Conservation (phyloP, 1,140 invertebrate species). For the Drosophila bifasciata region DNA sequence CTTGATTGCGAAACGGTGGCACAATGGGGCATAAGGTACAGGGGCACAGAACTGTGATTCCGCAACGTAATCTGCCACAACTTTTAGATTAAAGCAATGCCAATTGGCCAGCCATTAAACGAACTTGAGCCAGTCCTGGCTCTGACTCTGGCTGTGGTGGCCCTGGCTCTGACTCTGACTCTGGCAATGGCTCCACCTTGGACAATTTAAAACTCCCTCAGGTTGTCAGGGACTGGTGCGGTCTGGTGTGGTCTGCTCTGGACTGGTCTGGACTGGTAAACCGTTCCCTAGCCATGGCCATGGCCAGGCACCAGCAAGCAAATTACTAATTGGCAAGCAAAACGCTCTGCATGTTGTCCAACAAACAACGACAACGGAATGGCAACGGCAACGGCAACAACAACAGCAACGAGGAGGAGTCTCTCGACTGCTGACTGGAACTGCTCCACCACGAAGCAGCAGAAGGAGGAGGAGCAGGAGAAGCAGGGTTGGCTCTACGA, state of each 20-base stretch:
- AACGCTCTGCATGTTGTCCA: constrained; percentile 78
- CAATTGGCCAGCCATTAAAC: constrained; percentile 30
- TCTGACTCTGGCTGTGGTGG: background rate
- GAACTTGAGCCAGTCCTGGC: constrained; percentile 4
- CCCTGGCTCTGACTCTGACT: background rate
- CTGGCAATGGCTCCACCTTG: background rate
- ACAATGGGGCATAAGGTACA: background rate
- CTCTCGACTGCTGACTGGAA: constrained; percentile 11
- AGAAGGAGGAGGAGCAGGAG: too few species aligned
- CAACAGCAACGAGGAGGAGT: constrained; percentile 10
- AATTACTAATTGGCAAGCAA: constrained; percentile 83
- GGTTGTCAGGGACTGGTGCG: constrained; percentile 51
- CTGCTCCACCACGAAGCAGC: constrained; percentile 8
- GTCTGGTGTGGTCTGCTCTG: constrained; percentile 9
- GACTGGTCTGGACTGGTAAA: constrained; percentile 12
- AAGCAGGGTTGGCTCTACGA: constrained; percentile 14
- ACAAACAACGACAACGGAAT: constrained; percentile 56
- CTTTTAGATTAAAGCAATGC: constrained; percentile 33
- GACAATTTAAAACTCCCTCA: constrained; percentile 41
- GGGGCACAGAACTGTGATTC: background rate
- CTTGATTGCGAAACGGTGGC: constrained; percentile 27
- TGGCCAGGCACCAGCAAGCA: constrained; percentile 48
- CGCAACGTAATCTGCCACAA: constrained; percentile 2
- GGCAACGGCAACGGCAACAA: constrained; percentile 23
- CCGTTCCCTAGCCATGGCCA: constrained; percentile 37